Base-by-base conservation (phyloP, 2,888 invertebrate genomes). In the Thysanoteuthis rhombus region DNA sequence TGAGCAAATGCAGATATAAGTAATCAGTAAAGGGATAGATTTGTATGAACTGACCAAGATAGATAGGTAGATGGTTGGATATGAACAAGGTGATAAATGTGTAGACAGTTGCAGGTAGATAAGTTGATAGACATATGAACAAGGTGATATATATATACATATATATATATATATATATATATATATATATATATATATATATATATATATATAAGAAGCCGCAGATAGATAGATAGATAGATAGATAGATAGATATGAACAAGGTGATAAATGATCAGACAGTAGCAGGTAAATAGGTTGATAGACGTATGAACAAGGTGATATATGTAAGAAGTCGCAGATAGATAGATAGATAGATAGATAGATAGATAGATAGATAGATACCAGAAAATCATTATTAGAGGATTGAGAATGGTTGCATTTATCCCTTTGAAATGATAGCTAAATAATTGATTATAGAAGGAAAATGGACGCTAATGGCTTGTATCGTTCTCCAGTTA, bases 71-170 rank as follows among this genome's bases (percentile, higher is more conserved):
- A 32, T 1, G 12, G 32, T 32, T 32, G 10, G 75, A 32, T 0
- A n/a, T 1, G 8, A 8, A 32, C 1, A 16, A 16, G 1, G 1
- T 10, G 12, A 10, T 1, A 10, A 6, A n/a, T 8, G n/a, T n/a
- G n/a, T n/a, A n/a, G n/a, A 75, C 1, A 75, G 75, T 19, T 10
- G 19, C 0, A 12, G 10, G 19, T 8, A 32, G n/a, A 75, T 8
- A n/a, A n/a, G 8, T 32, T n/a, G 32, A 75, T 32, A 75, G 75
- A 75, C 10, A 32, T 8, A 75, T 32, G n/a, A 16, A 75, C 10
- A n/a, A 1, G 0, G 0, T 36, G 16, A 75, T 19, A 16, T 1
- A 75, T n/a, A 75, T 36, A 75, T 12, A 75, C 3, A 75, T n/a
- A 36, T 75, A 75, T n/a, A 75, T 36, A 75, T 16, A 75, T 75